phyloP scores from a whole-genome alignment of 2,888 invertebrate genomes.

The Osedax fenrisi region DNA sequence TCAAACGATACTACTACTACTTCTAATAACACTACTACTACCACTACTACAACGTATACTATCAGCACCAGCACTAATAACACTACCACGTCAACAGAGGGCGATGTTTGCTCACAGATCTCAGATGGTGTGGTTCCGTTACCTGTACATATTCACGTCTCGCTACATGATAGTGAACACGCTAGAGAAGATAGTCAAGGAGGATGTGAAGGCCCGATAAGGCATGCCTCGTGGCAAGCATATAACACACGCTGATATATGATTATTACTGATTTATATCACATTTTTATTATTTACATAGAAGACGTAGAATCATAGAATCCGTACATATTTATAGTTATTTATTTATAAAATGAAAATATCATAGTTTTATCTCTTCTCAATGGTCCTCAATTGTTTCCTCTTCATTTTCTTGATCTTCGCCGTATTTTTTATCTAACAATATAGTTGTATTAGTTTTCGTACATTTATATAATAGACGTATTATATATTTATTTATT shows the following conservation, averaged over 20 bases:
- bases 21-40: too few species aligned
- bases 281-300: background rate
- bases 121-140: constrained; percentile 89
- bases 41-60: too few species aligned
- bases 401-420: constrained; percentile 49
- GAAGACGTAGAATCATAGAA: background rate
- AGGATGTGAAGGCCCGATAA: too few species aligned
- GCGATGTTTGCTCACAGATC: constrained; percentile 77
- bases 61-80: too few species aligned
- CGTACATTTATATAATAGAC: background rate
- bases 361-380: constrained; percentile 31
- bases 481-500: background rate
- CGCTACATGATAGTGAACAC: constrained; percentile 83
- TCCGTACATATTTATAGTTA: background rate
- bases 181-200: constrained; percentile 50
- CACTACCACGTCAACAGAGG: constrained; percentile 52
- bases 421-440: constrained; percentile 46
- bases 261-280: too few species aligned
- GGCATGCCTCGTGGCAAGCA: too few species aligned
- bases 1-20: too few species aligned
- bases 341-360: background rate
- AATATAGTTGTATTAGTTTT: too few species aligned
- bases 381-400: constrained; percentile 43
- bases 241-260: background rate
- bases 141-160: constrained; percentile 74